A percentile compares a stretch with the other conserved stretches of the same genome.
Conservation (phyloP, 2,888 invertebrate genomes). For the Caenorhabditis uteleia region DNA sequence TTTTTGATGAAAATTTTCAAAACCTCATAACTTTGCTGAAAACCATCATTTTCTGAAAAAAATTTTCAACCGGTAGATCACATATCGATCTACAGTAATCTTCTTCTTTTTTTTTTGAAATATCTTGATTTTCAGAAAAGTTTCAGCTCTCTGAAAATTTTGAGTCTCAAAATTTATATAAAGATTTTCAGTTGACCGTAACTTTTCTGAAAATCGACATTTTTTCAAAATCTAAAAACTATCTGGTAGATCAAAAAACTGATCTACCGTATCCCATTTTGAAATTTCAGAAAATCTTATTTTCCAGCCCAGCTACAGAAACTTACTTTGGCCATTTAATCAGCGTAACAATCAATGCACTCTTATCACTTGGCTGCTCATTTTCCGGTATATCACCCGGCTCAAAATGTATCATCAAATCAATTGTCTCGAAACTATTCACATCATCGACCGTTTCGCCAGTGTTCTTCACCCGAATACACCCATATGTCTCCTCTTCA, state of each 20-base stretch:
- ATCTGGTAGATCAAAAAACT: background rate
- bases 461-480: slow-evolving; percentile 37
- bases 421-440: slow-evolving; percentile 23
- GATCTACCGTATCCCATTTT: background rate
- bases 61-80: no score
- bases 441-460: slow-evolving; percentile 40
- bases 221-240: no score
- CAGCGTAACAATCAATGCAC: slow-evolving; percentile 35
- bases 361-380: slow-evolving; percentile 21
- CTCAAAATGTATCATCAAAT: slow-evolving; percentile 25
- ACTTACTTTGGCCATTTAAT: slow-evolving; percentile 49
- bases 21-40: no score
- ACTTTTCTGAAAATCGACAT: no score
- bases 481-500: slow-evolving; percentile 20
- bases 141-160: no score
- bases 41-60: no score
- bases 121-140: no score
- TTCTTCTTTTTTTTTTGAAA: no score
- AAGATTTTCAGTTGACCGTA: no score
- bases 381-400: slow-evolving; percentile 10
- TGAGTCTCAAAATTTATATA: no score
- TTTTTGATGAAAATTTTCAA: background rate
- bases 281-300: no score
- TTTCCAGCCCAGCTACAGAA: background rate
- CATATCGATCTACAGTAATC: no score